Evolutionary conservation across 2,797 vertebrate species (phyloP).

Genomic region (Cuculus canorus): DNA sequence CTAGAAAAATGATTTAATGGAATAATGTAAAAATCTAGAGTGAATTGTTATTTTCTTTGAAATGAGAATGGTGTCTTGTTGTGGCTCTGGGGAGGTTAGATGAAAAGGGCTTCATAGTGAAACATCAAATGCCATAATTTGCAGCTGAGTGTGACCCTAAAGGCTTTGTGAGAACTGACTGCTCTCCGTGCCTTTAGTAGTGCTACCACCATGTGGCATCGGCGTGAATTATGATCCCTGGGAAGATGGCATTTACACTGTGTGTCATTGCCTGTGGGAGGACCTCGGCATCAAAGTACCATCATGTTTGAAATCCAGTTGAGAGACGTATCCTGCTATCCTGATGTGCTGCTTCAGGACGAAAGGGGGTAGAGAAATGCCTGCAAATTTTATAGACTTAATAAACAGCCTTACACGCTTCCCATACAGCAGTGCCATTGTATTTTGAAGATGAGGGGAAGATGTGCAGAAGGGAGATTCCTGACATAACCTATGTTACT

Average conservation of each 20-base stretch:
- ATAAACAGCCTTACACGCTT: not conserved
- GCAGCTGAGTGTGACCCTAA: not conserved
- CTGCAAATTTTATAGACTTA: not conserved
- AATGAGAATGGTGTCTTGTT: not conserved
- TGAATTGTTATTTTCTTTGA: not conserved
- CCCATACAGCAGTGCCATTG: accelerated
- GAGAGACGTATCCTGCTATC: not conserved
- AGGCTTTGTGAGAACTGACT: not conserved
- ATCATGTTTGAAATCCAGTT: accelerated
- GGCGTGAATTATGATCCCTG: accelerated
- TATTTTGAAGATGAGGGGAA: not conserved
- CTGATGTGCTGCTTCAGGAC: not conserved
- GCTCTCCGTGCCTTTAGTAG: not conserved
- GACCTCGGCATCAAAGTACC: not conserved
- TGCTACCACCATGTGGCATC: constrained; percentile 5
- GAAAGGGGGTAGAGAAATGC: not conserved
- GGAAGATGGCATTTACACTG: not conserved
- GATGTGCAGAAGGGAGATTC: accelerated
- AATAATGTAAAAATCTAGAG: not conserved
- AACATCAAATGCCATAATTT: accelerated
- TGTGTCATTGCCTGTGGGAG: accelerated
- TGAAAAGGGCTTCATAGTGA: not conserved
- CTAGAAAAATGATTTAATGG: not conserved
- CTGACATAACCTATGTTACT: no score
- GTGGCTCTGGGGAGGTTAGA: not conserved